Evolutionary conservation across 2,797 vertebrate genomes (phyloP).

Genomic region (Coccyzus lansbergi): DNA sequence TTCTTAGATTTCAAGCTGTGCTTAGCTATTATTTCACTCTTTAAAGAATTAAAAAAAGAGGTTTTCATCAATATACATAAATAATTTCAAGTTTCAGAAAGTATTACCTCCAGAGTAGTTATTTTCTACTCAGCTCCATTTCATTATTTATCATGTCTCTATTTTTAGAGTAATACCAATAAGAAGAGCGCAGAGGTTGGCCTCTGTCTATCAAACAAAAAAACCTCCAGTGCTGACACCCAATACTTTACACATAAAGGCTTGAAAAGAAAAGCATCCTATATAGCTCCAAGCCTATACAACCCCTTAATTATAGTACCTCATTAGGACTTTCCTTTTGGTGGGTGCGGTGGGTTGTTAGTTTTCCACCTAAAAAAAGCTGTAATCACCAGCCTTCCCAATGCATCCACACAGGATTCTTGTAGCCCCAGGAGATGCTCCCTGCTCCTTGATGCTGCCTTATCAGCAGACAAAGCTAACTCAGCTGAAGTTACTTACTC

Average conservation of each 20-base stretch:
- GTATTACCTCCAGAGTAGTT: background rate
- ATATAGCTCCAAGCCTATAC: background rate
- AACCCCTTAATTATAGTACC: rapidly evolving
- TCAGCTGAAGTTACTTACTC: background rate
- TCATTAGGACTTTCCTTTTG: rapidly evolving
- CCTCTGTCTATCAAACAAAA: background rate
- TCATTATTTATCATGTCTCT: background rate
- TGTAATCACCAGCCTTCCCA: background rate
- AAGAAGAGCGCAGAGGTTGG: background rate
- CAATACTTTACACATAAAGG: rapidly evolving
- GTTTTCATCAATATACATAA: background rate
- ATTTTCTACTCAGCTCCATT: background rate
- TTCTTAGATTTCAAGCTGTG: background rate
- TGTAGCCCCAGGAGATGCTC: rapidly evolving
- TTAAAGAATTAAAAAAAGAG: background rate
- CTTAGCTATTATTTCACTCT: background rate
- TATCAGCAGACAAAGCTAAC: rapidly evolving
- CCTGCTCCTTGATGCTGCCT: rapidly evolving
- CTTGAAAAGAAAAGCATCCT: rapidly evolving
- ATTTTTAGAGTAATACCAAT: background rate
- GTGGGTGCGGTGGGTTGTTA: no score
- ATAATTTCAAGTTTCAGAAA: background rate
- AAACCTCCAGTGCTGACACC: background rate
- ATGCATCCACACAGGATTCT: rapidly evolving
- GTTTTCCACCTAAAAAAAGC: no score